Base-by-base conservation (phyloP, 2,888 invertebrate species). In the Rhingia campestris region DNA sequence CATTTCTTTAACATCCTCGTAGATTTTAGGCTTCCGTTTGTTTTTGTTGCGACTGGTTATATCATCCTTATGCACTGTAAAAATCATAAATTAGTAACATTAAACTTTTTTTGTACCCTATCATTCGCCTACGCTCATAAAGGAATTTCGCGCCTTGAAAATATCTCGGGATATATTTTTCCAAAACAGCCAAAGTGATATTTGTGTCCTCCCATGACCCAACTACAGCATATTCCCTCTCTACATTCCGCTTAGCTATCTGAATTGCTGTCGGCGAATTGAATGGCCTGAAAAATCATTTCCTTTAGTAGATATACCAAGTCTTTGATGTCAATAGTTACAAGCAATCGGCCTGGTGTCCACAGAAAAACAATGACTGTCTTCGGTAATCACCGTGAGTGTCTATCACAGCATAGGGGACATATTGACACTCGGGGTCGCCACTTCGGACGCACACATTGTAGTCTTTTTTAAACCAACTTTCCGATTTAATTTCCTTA, bases 121-220 rank as follows among this genome's bases (percentile, higher is more conserved):
- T 4, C 6, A 45, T 89, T 30, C 37, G 32, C 93, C 93, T 91
- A 97, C 91, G 87, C 74, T 91, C 87, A 79, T 89, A 97, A 86
- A 96, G 92, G 86, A 94, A 92, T 6, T 93, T 92, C 6, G 97
- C 96, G 51, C 96, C 96, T 41, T 92, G 92, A 91, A 97, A 97
- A 92, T 96, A 97, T 86, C 94, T 92, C 0, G 97, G 97, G 85
- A 97, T 93, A 90, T 97, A 97, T 88, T 95, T 93, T 91, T 97
- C 95, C 47, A 97, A 92, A 4, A 97, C 97, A 10, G 95, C 93
- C 10, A 97, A 92, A 0, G 97, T 97, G 6, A 95, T 94, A 91
- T 97, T 97, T 89, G 97, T 93, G 88, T 97, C 96, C 89, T 97
- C 97, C 53, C 97, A 93, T 2, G 97, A 95, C 3, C 97, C 97